Base-by-base conservation (phyloP, 2,888 invertebrate genomes). In the Stramonita haemastoma region DNA sequence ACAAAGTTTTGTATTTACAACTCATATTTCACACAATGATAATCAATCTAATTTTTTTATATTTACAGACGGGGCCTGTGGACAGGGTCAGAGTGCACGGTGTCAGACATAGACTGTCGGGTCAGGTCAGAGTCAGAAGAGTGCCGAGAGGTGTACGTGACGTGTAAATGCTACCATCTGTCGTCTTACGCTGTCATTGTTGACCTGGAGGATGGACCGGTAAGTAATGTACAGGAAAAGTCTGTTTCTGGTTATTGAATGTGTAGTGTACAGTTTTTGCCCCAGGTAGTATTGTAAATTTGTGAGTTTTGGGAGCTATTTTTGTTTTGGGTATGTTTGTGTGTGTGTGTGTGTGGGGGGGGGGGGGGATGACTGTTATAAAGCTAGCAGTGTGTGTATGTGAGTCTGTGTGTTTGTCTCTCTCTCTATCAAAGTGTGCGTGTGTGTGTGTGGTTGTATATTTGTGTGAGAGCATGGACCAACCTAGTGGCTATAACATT, bases 131-230 rank as follows among this genome's bases (percentile, higher is more conserved):
- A 83, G n/a, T 90, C 91, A n/a, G 91, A 91, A 29, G 86, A 87
- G 32, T 91, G 91, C 84, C 89, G 89, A 84, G 91, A 93, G 34
- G 93, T 91, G 88, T 95, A 94, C 87, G 97, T 99, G 87, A 98
- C 98, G 96, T 99, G 99, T 95, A 98, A 98, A 15, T 99, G 99
- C 96, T 97, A 98, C 93, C 98, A 98, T 95, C 97, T 99, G 73
- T 98, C 98, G 0, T 98, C 98, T 4, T 99, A 98, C 96, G 98
- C 98, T 0, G 98, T 99, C 32, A 96, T 96, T 46, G 98, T 99
- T 86, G 99, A 99, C 95, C 97, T 98, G 88, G 97, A 98, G 17
- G 98, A 98, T 95, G 91, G 91, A 60, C 90, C 91, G 77, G 91
- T 91, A 77, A 86, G 86, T n/a, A 60, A 22, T 66, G 15, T 1